Evolutionary conservation across 2,888 invertebrate species (phyloP).

Genomic region (Hermaeophaga mercurialis): DNA sequence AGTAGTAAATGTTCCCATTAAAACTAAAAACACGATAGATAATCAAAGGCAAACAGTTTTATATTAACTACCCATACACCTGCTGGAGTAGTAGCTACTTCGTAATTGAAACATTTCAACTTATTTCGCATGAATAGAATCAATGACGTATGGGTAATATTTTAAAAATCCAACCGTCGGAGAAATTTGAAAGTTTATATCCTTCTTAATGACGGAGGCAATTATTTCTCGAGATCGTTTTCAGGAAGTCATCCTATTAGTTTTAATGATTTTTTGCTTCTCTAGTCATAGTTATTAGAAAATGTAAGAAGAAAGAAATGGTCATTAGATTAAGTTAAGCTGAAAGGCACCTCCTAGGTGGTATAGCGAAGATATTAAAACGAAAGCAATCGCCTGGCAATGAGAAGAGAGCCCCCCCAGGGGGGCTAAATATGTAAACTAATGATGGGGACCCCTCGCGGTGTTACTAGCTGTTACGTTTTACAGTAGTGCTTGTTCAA

Average conservation of each 20-base stretch:
- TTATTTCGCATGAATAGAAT: too few species aligned
- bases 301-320: slow-evolving; percentile 40
- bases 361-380: slow-evolving; percentile 41
- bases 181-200: too few species aligned
- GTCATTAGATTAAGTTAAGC: slow-evolving; percentile 50
- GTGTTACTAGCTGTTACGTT: slow-evolving; percentile 43
- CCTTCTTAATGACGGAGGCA: too few species aligned
- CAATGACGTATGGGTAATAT: too few species aligned
- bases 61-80: too few species aligned
- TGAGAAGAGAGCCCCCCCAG: slow-evolving; percentile 43
- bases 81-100: too few species aligned
- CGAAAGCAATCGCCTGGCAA: slow-evolving; percentile 47
- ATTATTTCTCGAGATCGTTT: not conserved
- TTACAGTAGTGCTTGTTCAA: slow-evolving; percentile 51
- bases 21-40: too few species aligned
- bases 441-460: slow-evolving; percentile 52
- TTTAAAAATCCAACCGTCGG: too few species aligned
- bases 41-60: too few species aligned
- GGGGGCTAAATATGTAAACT: slow-evolving; percentile 50
- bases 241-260: not conserved
- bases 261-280: slow-evolving; percentile 2
- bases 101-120: too few species aligned
- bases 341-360: slow-evolving; percentile 47
- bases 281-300: slow-evolving; percentile 1
- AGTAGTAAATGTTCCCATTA: too few species aligned